Conservation (phyloP, 2,113 vertebrate species). For the Alethe diademata region DNA sequence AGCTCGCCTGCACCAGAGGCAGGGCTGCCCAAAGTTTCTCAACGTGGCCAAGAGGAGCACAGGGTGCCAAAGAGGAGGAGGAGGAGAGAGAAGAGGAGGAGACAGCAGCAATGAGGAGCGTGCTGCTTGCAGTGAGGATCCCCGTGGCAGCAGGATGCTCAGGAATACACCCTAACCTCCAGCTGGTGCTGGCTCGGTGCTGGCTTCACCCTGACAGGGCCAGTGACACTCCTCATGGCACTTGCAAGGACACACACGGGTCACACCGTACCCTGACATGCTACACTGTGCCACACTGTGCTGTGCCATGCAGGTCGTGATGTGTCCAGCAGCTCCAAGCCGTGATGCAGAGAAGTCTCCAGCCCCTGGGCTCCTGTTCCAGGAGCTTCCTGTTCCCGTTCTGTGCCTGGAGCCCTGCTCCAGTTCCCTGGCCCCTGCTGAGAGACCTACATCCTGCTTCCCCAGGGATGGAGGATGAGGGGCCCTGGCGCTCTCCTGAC, state of each 20-base stretch:
- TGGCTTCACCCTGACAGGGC: not conserved
- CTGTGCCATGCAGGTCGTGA: not conserved
- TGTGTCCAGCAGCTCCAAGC: not conserved
- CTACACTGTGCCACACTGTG: not conserved
- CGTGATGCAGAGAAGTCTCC: not conserved
- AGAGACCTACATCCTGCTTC: not conserved
- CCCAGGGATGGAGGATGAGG: no score
- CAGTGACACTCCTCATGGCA: not conserved
- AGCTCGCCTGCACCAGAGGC: not conserved
- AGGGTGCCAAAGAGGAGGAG: not conserved
- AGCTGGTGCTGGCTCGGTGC: not conserved
- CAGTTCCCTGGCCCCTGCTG: not conserved
- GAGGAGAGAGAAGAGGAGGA: not conserved
- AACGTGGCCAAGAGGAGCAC: not conserved
- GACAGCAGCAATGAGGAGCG: not conserved
- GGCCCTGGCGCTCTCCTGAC: not conserved
- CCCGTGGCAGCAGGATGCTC: accelerated
- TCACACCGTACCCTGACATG: accelerated
- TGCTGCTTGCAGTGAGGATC: not conserved
- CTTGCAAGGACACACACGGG: accelerated
- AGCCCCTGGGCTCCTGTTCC: not conserved
- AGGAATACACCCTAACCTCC: not conserved
- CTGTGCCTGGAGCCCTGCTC: no score
- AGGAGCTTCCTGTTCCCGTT: no score
- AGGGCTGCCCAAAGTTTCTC: not conserved